These are phyloP conservation scores for Drosophila sordidula DNA, from an alignment of 2,888 invertebrate species.

Conservation along the genomic window DNA sequence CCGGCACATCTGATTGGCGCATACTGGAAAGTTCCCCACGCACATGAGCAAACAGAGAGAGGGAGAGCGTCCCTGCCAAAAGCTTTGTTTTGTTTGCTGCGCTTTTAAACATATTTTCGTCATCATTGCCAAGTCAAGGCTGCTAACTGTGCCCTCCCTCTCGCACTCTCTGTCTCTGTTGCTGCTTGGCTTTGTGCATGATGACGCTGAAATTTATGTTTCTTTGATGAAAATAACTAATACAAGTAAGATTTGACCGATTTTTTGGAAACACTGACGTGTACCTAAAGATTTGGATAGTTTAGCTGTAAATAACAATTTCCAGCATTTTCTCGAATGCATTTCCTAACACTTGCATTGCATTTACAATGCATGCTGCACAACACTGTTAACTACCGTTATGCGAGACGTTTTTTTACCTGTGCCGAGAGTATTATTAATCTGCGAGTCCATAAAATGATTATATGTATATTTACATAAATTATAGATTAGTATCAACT, in stretches of 20 bases:
- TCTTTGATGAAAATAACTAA: slow-evolving; percentile 24
- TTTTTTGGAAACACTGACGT: slow-evolving; percentile 43
- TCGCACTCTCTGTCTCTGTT: slow-evolving; percentile 1
- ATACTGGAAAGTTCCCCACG: slow-evolving; percentile 47
- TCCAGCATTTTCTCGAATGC: neutral
- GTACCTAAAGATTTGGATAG: slow-evolving; percentile 20
- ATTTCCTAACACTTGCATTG: slow-evolving; percentile 2
- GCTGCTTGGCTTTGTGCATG: slow-evolving; percentile 7
- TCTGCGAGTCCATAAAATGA: no score
- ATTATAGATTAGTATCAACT: no score
- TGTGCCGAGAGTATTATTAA: no score
- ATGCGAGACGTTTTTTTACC: neutral
- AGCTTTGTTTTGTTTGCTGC: slow-evolving; percentile 32
- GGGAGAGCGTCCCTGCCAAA: slow-evolving; percentile 31
- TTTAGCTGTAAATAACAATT: neutral
- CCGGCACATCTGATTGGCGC: slow-evolving; percentile 67
- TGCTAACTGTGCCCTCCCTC: slow-evolving; percentile 9
- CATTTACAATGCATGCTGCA: neutral
- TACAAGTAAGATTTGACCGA: slow-evolving; percentile 6
- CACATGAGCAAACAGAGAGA: neutral
- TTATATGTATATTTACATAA: no score
- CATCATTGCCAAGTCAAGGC: slow-evolving; percentile 33
- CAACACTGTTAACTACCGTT: neutral
- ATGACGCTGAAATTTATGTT: slow-evolving; percentile 6
- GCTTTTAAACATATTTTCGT: slow-evolving; percentile 41